These are phyloP conservation scores for Odiellus spinosus DNA, from an alignment of 2,888 invertebrate species.

Conservation along the genomic window DNA sequence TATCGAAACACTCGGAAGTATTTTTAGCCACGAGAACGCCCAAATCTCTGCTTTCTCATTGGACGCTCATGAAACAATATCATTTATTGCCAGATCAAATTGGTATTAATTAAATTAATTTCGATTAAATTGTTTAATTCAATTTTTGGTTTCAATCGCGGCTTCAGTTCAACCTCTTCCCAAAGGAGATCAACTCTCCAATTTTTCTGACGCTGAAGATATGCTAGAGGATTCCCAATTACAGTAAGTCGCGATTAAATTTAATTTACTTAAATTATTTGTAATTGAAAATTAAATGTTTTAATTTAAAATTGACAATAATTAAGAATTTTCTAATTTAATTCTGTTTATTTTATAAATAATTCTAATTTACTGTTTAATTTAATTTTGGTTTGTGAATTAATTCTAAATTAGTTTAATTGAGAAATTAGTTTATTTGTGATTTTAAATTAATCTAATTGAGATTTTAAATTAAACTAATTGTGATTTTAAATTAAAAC, in stretches of 20 bases:
- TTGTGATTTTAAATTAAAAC: too few species aligned
- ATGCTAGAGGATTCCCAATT: constrained; percentile 67
- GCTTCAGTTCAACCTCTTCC: constrained; percentile 33
- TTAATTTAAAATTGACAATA: neutral
- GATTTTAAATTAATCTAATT: too few species aligned
- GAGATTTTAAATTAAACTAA: too few species aligned
- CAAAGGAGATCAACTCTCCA: constrained; percentile 32
- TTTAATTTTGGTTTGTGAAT: too few species aligned
- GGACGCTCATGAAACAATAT: constrained; percentile 83
- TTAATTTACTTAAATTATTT: constrained; percentile 2
- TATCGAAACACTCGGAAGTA: constrained; percentile 62
- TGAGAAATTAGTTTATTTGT: too few species aligned
- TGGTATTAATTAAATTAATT: constrained; percentile 31
- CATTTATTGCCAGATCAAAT: constrained; percentile 77
- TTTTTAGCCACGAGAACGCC: constrained; percentile 80
- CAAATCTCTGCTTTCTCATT: constrained; percentile 67
- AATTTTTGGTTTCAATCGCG: constrained; percentile 6
- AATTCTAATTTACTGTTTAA: too few species aligned
- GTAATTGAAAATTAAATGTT: neutral
- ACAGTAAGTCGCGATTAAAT: constrained; percentile 27
- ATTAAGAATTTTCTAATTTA: too few species aligned
- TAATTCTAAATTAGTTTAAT: too few species aligned
- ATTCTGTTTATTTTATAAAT: too few species aligned
- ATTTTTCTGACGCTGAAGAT: constrained; percentile 84
- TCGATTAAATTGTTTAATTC: too few species aligned